These are phyloP conservation scores for Yponomeuta malinellus DNA, from an alignment of 2,888 invertebrate genomes.

Conservation along the genomic window DNA sequence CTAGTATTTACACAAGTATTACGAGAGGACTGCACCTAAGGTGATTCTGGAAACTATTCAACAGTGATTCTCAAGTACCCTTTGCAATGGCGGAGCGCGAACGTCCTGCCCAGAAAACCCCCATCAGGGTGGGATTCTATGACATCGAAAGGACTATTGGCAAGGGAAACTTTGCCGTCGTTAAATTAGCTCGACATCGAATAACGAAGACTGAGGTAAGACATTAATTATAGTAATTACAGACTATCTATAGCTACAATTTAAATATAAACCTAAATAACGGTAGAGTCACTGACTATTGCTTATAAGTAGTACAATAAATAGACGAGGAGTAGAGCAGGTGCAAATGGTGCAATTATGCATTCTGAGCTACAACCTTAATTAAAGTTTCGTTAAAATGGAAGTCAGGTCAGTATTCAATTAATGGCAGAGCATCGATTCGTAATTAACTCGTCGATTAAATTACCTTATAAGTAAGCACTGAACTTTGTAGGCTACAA, in stretches of 20 bases:
- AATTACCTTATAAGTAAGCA: background rate
- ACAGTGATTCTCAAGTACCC: background rate
- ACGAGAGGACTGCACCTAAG: constrained; percentile 3
- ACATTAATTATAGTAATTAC: constrained; percentile 15
- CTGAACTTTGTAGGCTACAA: background rate
- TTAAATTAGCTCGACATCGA: constrained; percentile 97
- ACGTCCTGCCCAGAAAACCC: constrained; percentile 77
- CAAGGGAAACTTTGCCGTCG: constrained; percentile 99
- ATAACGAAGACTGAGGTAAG: constrained; percentile 98
- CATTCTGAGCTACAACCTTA: background rate
- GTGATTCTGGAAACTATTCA: constrained; percentile 1
- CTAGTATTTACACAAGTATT: constrained; percentile 7
- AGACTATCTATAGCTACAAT: no score
- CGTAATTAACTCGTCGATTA: background rate
- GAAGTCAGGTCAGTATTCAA: background rate
- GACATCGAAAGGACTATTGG: constrained; percentile 98
- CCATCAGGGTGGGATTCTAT: constrained; percentile 96
- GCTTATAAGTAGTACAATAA: no score
- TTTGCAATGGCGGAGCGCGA: constrained; percentile 71
- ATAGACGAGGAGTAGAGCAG: no score
- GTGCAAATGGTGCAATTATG: no score
- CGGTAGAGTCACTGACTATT: no score
- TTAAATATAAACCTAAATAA: no score
- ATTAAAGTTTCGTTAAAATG: background rate
- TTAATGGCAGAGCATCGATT: background rate